Conservation (phyloP, 2,113 vertebrate genomes). For the Pogona vitticeps region DNA sequence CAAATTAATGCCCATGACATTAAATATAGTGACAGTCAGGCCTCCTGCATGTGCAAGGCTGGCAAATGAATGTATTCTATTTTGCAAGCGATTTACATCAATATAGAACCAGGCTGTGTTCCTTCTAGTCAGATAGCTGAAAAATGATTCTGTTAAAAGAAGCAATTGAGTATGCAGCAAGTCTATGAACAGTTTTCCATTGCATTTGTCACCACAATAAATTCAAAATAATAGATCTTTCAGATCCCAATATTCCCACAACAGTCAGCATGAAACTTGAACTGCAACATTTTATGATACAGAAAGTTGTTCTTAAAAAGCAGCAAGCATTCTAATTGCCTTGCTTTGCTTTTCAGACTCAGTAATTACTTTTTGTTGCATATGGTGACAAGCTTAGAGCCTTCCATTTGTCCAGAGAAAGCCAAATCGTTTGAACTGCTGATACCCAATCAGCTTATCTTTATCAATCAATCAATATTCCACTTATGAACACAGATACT, state of each 20-base stretch:
- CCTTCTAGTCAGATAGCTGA: conserved; percentile 61
- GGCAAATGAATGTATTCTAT: conserved; percentile 49
- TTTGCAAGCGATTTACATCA: conserved; percentile 51
- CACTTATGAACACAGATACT: conserved; percentile 43
- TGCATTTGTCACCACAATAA: conserved; percentile 62
- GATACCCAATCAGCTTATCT: conserved; percentile 43
- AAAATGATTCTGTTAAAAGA: conserved; percentile 65
- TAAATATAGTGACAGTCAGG: conserved; percentile 32
- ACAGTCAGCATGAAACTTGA: conserved; percentile 32
- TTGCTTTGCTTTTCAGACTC: conserved; percentile 44
- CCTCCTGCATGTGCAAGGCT: conserved; percentile 23
- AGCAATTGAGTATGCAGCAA: conserved; percentile 65
- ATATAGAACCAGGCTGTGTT: conserved; percentile 38
- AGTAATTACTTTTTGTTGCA: conserved; percentile 64
- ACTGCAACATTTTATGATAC: conserved; percentile 42
- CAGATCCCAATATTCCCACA: conserved; percentile 38
- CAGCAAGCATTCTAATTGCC: conserved; percentile 43
- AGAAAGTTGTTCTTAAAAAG: conserved; percentile 48
- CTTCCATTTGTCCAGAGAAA: conserved; percentile 25
- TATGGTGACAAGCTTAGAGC: conserved; percentile 53
- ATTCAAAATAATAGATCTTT: conserved; percentile 50
- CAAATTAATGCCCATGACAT: conserved; percentile 40
- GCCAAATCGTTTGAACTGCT: conserved; percentile 41
- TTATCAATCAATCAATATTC: conserved; percentile 15
- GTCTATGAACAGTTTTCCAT: conserved; percentile 56